These are phyloP conservation scores for Puntigrus tetrazona DNA, from an alignment of 2,113 vertebrate species.

Conservation along the genomic window DNA sequence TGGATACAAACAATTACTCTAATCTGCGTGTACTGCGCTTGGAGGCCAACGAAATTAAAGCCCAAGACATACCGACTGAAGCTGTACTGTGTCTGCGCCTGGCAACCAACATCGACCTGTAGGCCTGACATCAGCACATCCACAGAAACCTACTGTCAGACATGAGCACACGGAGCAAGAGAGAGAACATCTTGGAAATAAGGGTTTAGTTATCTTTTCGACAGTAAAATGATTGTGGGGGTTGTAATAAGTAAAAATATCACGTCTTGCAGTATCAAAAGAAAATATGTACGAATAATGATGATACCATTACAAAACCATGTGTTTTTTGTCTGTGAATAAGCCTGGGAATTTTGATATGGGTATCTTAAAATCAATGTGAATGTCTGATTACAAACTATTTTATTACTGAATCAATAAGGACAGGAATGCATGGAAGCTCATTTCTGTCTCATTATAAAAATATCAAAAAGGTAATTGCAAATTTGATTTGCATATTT, in stretches of 20 bases:
- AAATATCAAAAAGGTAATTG: no score
- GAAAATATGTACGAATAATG: neutral
- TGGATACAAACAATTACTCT: constrained; percentile 83
- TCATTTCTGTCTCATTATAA: neutral
- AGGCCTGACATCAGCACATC: constrained; percentile 25
- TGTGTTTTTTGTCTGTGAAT: neutral
- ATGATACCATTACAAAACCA: neutral
- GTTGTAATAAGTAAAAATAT: neutral
- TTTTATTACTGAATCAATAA: neutral
- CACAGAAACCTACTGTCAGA: neutral
- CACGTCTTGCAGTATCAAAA: neutral
- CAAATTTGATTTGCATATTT: no score
- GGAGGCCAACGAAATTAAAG: constrained; percentile 86
- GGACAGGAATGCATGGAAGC: neutral
- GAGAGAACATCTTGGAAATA: neutral
- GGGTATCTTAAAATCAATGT: neutral
- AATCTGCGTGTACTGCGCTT: constrained; percentile 86
- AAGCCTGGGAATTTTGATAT: neutral
- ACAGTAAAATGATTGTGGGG: neutral
- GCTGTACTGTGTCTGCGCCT: constrained; percentile 88
- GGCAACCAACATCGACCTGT: constrained; percentile 76
- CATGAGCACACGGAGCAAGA: neutral
- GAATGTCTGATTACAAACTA: neutral
- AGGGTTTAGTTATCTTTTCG: neutral
- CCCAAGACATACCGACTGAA: constrained; percentile 81